Conservation (phyloP, 2,113 vertebrate species). For the Empidonax alnorum region DNA sequence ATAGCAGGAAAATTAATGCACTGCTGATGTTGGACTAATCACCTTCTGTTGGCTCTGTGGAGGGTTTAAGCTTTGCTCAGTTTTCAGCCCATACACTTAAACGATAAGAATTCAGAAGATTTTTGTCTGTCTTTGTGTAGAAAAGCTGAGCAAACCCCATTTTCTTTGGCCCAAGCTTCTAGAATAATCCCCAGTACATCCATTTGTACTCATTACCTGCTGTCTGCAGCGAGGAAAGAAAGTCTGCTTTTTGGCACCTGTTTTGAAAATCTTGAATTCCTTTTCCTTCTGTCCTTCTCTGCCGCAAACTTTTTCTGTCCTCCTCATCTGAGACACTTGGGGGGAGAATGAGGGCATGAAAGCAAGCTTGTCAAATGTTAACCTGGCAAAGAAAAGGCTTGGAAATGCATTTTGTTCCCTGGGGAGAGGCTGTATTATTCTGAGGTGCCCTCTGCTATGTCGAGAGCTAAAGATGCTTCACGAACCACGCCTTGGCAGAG, state of each 20-base stretch:
- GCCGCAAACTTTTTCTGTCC: slow-evolving; percentile 50
- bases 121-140: background rate
- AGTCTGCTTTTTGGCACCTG: slow-evolving; percentile 1
- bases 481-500: slow-evolving; percentile 18
- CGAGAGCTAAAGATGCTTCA: slow-evolving; percentile 63
- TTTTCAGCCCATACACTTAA: slow-evolving; percentile 29
- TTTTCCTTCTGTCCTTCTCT: slow-evolving; percentile 34
- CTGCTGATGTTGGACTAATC: background rate
- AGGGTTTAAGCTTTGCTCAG: background rate
- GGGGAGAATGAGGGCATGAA: slow-evolving; percentile 59
- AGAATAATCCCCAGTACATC: slow-evolving; percentile 9
- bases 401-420: slow-evolving; percentile 65
- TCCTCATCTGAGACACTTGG: slow-evolving; percentile 34
- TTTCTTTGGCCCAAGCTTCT: slow-evolving; percentile 25
- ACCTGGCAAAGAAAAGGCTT: slow-evolving; percentile 58
- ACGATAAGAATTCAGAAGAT: slow-evolving; percentile 8
- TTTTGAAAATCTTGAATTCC: slow-evolving; percentile 40
- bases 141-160: background rate
- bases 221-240: background rate
- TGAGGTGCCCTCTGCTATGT: slow-evolving; percentile 57
- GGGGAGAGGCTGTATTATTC: slow-evolving; percentile 66
- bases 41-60: background rate
- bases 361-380: slow-evolving; percentile 61
- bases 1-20: background rate
- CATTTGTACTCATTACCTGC: slow-evolving; percentile 39